Evolutionary conservation across 2,888 invertebrate genomes (phyloP), one percentile per base, ranked within the genome.

Genomic region (Catocala nupta): DNA sequence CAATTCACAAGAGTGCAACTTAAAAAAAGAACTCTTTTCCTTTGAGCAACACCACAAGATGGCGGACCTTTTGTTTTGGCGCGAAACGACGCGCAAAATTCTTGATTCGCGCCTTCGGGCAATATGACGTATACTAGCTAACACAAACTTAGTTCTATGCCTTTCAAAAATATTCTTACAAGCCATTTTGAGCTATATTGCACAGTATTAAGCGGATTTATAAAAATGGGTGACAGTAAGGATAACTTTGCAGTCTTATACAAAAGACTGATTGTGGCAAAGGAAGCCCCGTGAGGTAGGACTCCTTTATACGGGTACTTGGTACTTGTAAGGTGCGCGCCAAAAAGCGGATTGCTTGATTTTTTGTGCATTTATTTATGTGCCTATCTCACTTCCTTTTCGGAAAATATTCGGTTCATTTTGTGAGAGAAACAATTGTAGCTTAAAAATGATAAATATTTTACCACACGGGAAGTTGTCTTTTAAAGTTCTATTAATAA

Each of bases 201-300:
- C 2, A 2, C 8, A 39, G 36, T 39, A 2, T 39, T 39, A 39
- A 39, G 36, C 9, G 0, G 36, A 8, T 39, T 39, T 39, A 8
- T 39, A 8, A 8, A 39, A 39, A 8, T 39, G 9, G 36, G 36
- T 39, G 44, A 13, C 0, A 1, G 53, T 13, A 42, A 25, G 53
- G 39, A 44, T 62, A 73, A 65, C 33, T 55, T 78, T 57, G 81
- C 70, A 34, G 66, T 66, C 68, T 70, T 56, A 53, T 73, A 80
- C 82, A 86, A 83, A 85, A 83, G 81, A 76, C 80, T 86, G 86
- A 86, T 86, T 86, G 86, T 83, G 78, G 80, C 61, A 65, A 79
- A 80, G 81, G 84, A 84, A 84, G 70, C 72, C 70, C 73, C 73
- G 59, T 71, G 60, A 70, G 75, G 70, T 49, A 53, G 66, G 68